Evolutionary conservation across 2,888 invertebrate genomes (phyloP).

Genomic region (Rhabditoides inermis): DNA sequence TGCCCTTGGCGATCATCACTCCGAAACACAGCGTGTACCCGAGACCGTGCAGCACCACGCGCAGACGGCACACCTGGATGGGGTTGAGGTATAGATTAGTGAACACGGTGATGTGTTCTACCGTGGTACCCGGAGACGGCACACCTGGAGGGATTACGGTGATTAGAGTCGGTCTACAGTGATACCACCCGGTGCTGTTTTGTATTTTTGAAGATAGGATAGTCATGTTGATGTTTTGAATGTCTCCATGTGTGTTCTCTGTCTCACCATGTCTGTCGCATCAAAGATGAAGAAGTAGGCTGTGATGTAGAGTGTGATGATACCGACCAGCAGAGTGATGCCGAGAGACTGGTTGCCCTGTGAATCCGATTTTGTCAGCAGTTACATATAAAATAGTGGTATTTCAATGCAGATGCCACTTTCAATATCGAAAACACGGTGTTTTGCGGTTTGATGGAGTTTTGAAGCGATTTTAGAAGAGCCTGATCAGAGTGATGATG

Average conservation of each 20-base stretch:
- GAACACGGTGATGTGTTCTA: too few species aligned
- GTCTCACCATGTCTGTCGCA: constrained; percentile 29
- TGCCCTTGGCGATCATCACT: constrained; percentile 50
- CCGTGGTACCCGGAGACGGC: too few species aligned
- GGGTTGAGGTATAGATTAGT: not conserved
- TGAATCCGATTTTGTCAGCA: too few species aligned
- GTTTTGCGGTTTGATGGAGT: too few species aligned
- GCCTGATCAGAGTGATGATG: not conserved
- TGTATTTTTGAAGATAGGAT: not conserved
- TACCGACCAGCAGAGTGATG: constrained; percentile 45
- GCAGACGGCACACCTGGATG: constrained; percentile 24
- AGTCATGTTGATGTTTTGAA: not conserved
- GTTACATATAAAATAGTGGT: too few species aligned
- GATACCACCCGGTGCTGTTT: too few species aligned
- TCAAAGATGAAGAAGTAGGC: constrained; percentile 48
- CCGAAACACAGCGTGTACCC: constrained; percentile 49
- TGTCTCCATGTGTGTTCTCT: not conserved
- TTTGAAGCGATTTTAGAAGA: too few species aligned
- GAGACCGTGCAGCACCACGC: constrained; percentile 38
- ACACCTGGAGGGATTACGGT: too few species aligned
- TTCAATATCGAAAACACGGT: too few species aligned
- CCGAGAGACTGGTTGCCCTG: constrained; percentile 50
- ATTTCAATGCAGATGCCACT: too few species aligned
- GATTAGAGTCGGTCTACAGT: too few species aligned
- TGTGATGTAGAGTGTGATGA: constrained; percentile 40